A percentile compares a stretch with the other conserved stretches of the same genome.
Conservation (phyloP, 2,797 vertebrate genomes). For the Sebastiscus albofasciatus region DNA sequence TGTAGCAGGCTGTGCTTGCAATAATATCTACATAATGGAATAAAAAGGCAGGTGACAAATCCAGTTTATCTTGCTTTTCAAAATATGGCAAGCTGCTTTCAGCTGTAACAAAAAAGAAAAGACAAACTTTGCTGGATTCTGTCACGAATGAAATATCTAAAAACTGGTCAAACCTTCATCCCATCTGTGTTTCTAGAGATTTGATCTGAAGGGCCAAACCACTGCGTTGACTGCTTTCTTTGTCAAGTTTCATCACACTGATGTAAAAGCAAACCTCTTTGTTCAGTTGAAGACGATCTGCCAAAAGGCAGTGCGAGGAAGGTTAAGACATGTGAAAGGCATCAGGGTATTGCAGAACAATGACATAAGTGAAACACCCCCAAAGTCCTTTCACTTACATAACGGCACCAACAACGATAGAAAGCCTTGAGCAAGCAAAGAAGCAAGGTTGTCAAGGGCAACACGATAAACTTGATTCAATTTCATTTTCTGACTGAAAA, state of each 20-base stretch:
- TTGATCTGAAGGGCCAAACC: background rate
- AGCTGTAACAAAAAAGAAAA: background rate
- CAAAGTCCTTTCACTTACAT: background rate
- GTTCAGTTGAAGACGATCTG: background rate
- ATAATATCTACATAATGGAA: background rate
- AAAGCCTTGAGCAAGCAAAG: background rate
- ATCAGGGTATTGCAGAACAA: background rate
- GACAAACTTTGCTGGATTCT: background rate
- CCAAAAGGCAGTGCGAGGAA: background rate
- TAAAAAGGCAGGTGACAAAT: background rate
- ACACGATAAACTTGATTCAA: background rate
- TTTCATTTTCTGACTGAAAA: background rate
- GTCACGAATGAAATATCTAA: background rate
- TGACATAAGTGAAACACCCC: background rate
- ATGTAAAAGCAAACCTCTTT: background rate
- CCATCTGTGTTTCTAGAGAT: conserved; percentile 2
- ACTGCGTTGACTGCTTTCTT: background rate
- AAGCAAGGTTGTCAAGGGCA: background rate
- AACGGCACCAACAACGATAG: background rate
- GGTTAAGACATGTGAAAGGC: background rate
- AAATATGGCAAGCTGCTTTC: background rate
- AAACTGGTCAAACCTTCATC: conserved; percentile 11
- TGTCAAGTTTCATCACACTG: background rate
- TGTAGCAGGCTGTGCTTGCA: background rate
- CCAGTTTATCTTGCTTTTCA: background rate